Evolutionary conservation across 2,797 vertebrate species (phyloP), one percentile per base, ranked within the genome.

Genomic region (Macropus fuliginosus): DNA sequence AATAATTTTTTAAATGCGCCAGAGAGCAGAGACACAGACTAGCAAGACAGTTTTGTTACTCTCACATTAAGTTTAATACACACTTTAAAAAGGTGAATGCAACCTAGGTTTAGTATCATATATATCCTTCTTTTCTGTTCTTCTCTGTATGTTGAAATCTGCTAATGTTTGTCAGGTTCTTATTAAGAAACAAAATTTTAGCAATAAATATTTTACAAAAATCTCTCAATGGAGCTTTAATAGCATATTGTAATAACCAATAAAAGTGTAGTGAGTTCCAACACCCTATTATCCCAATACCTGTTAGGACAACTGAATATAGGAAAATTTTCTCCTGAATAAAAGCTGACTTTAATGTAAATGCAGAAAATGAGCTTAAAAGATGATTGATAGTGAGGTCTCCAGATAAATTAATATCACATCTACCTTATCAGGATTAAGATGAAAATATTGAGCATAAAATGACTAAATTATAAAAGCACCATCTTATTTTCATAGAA

Each of bases 151-250:
- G 27, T 0, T 40, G n/a, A 74, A 40, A 87, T 46, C 6, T 50
- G 40, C 40, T 50, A 87, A 87, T 27, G n/a, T 50, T 27, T 87
- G 40, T 34, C 74, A 87, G 46, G 9, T 87, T 87, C 21, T 81
- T 27, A 50, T 87, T 46, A 87, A 46, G 40, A 87, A 87, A 87
- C 40, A 87, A 96, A 96, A 96, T 34, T 3, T 55, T 93, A 95
- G 81, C 54, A 96, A n/a, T 27, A 59, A 94, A 90, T 94, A 98
- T 92, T 90, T 95, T 56, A 93, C 0, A 87, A 54, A 97, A 96
- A 66, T 6, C 89, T 62, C 18, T 81, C n/a, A 40, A 81, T 46
- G n/a, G n/a, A 81, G n/a, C 66, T 81, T 81, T 21, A 81, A 46
- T 24, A 81, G 62, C 18, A 89, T 90, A 81, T 54, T 90, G 29